Base-by-base conservation (phyloP, 2,888 invertebrate genomes). In the Plebejus melissa region DNA sequence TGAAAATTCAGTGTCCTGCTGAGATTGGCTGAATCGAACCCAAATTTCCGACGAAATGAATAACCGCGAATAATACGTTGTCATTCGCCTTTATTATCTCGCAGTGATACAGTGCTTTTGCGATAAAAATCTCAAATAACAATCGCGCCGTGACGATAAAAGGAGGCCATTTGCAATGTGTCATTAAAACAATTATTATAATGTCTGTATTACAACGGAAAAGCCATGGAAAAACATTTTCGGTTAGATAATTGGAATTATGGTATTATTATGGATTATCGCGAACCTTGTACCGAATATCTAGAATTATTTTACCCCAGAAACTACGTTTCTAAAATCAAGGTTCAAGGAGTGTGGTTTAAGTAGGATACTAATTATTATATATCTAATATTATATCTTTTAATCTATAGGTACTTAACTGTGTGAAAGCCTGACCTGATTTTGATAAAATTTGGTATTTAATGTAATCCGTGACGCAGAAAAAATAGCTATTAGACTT, bases 41-140 rank as follows among this genome's bases (percentile, higher is more conserved):
- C 77, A 58, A 75, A 70, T 75, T 69, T 69, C 81, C 84, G 83
- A 85, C 83, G 87, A 89, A 82, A 92, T 91, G 90, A 91, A 93
- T 91, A 89, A 87, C 88, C 87, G 85, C 88, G 86, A 92, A 93
- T 93, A 93, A 92, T 93, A 91, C 93, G 84, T 88, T 93, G 93
- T 93, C 93, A 93, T 93, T 87, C 89, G 87, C 87, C 89, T 90
- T 92, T 93, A 93, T 93, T 91, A 93, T 91, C 90, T 91, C 87
- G 85, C 91, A 91, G 91, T 93, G 93, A 93, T 93, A 91, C 89
- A 87, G 90, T 90, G 87, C 82, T 93, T 93, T 92, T 90, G 80
- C 79, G 92, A 93, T 93, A 90, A 90, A 89, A 90, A 92, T 92
- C 90, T 89, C 86, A 83, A 84, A 89, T 90, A 88, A 88, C 85